Base-by-base conservation (phyloP, 2,113 vertebrate species). In the Datnioides undecimradiatus region DNA sequence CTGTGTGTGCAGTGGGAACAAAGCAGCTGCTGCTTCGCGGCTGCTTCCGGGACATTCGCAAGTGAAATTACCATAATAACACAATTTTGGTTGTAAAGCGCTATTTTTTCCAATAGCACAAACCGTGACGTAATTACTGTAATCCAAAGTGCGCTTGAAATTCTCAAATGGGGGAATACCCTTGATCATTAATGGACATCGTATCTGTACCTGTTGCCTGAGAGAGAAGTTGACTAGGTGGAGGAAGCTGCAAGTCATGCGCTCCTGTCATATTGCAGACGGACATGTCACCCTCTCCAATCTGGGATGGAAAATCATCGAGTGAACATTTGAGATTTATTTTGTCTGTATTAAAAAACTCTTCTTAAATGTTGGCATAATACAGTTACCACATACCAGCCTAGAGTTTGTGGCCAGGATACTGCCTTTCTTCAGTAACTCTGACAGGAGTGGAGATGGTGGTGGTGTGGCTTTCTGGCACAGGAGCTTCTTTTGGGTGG, bases 391-490 rank as follows among this genome's bases (percentile, higher is more conserved):
- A 75, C 79, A 92, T 95, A 98, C 97, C 96, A 97, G 96, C 95
- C 97, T 96, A 91, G 97, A 96, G 94, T 97, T 98, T 87, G 96
- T 96, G 89, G 97, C 95, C 93, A 99, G 93, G 83, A 98, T 95
- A 92, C 94, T 97, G 92, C 97, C 97, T 95, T 99, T 98, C 95
- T 99, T 99, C 95, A 99, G 96, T 91, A 99, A 95, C 94, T 99
- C 97, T 90, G 97, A 98, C 88, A 99, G 95, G 89, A 99, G 96
- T 80, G 98, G 98, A 88, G 98, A 99, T 71, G 97, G 97, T 86
- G 97, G 97, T 55, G 97, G 97, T 75, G 97, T 98, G 93, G 95
- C 95, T 94, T 96, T 98, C 94, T 97, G 97, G 92, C 94, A 93
- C 94, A 97, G 90, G 82, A 96, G 95, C 95, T 97, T 98, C 96